phyloP scores from a whole-genome alignment of 2,888 invertebrate genomes.

The Cosmia pyralina region DNA sequence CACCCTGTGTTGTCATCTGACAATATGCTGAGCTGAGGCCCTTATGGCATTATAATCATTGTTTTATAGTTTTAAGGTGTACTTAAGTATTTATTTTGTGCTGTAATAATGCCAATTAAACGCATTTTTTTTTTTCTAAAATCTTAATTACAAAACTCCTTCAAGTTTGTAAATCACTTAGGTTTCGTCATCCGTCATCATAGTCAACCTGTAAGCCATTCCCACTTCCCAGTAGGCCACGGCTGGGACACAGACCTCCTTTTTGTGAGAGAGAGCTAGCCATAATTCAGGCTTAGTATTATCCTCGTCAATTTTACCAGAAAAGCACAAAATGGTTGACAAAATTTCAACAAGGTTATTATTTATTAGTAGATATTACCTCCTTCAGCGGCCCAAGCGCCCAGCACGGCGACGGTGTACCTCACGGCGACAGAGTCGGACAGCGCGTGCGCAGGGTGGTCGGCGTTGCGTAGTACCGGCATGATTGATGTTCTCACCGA shows the following conservation, averaged over 20 bases:
- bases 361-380: slow-evolving; percentile 68
- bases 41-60: too few relatives aligned
- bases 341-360: not conserved
- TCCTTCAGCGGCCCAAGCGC: slow-evolving; percentile 84
- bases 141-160: not conserved
- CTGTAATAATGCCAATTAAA: too few relatives aligned
- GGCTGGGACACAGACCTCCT: too few relatives aligned
- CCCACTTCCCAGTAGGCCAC: not conserved
- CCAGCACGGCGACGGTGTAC: slow-evolving; percentile 83
- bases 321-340: not conserved
- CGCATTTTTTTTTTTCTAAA: too few relatives aligned
- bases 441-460: slow-evolving; percentile 78
- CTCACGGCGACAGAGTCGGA: slow-evolving; percentile 80
- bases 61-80: too few relatives aligned
- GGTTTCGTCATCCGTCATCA: too few relatives aligned
- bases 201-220: not conserved
- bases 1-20: too few relatives aligned
- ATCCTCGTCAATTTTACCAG: too few relatives aligned
- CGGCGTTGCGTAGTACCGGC: slow-evolving; percentile 84
- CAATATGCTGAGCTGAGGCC: too few relatives aligned
- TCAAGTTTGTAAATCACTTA: not conserved
- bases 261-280: not conserved
- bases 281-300: not conserved
- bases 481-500: slow-evolving; percentile 73
- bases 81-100: too few relatives aligned